Base-by-base conservation (phyloP, 2,797 vertebrate species). In the Urosaurus nigricauda region DNA sequence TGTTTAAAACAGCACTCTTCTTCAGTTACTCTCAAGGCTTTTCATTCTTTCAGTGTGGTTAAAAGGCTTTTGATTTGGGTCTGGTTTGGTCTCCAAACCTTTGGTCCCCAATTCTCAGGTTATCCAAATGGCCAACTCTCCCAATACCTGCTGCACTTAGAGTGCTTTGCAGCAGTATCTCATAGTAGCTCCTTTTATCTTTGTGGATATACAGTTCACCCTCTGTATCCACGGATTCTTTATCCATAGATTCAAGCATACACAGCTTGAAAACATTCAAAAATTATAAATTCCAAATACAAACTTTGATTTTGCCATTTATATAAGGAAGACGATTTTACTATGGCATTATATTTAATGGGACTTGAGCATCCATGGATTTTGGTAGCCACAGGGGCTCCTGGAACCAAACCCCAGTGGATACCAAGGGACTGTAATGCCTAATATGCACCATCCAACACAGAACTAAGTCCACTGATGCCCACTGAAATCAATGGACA, bases 81-180 rank as follows among this genome's bases (percentile, higher is more conserved):
- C 65, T 86, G 70, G 87, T 29, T 68, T 68, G 65, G 65, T 68
- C 65, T 68, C 65, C 56, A n/a, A 74, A 40, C n/a, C 6, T 16
- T 84, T 88, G 8, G 83, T 90, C 91, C 86, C 87, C 12, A 11
- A n/a, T 89, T 92, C 89, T 89, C 12, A 11, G n/a, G 86, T 26
- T 83, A 0, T 13, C 74, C 8, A 17, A 68, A 74, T 3, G 2
- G 70, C 21, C 60, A 86, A 32, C 35, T 37, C n/a, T 88, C 35
- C 87, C 1, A 84, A 32, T 91, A 26, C 56, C 88, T 63, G 9
- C 68, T 93, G 73, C 40, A 9, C 81, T 91, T 88, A 56, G 65
- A 37, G 5, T 70, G 47, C 80, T 84, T 70, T 63, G 16, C n/a
- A 86, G 7, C 19, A 2, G 14, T 14, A 43, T 73, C 16, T 68